phyloP scores from a whole-genome alignment of 2,888 invertebrate species.

The Eurytoma californica region DNA sequence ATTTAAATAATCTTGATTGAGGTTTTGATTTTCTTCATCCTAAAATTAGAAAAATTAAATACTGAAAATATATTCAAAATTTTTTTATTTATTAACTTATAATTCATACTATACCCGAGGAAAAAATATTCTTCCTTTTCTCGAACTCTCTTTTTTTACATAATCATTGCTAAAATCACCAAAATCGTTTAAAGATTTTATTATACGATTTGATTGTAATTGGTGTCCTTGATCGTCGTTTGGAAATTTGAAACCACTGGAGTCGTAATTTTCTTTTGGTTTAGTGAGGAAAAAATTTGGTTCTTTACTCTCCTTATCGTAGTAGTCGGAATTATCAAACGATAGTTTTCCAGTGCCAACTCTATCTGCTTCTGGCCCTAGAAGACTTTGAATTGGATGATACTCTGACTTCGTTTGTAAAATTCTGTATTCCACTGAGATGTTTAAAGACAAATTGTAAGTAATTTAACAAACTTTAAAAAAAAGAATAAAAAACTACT shows the following conservation, averaged over 20 bases:
- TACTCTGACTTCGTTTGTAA: slow-evolving; percentile 7
- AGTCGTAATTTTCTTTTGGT: background rate
- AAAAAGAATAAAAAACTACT: background rate
- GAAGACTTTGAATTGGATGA: background rate
- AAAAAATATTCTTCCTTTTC: slow-evolving; percentile 13
- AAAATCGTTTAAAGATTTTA: slow-evolving; percentile 9
- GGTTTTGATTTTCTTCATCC: background rate
- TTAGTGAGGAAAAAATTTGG: background rate
- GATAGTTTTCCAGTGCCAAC: slow-evolving; percentile 38
- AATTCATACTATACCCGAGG: slow-evolving; percentile 9
- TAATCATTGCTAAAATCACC: background rate
- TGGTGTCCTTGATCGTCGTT: slow-evolving; percentile 25
- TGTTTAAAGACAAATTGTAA: background rate
- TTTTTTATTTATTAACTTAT: background rate
- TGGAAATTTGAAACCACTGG: slow-evolving; percentile 36
- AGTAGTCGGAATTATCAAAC: slow-evolving; percentile 11
- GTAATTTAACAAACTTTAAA: background rate
- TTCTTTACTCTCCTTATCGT: background rate
- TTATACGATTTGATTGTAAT: slow-evolving; percentile 4
- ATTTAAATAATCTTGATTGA: background rate
- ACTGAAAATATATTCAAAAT: background rate
- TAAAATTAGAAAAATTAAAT: background rate
- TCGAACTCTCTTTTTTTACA: slow-evolving; percentile 9
- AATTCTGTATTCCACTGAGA: slow-evolving; percentile 24
- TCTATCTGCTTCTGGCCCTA: slow-evolving; percentile 26